phyloP scores from a whole-genome alignment of 92 coral and sea anemone genomes.

The Epizoanthus scotinus region DNA sequence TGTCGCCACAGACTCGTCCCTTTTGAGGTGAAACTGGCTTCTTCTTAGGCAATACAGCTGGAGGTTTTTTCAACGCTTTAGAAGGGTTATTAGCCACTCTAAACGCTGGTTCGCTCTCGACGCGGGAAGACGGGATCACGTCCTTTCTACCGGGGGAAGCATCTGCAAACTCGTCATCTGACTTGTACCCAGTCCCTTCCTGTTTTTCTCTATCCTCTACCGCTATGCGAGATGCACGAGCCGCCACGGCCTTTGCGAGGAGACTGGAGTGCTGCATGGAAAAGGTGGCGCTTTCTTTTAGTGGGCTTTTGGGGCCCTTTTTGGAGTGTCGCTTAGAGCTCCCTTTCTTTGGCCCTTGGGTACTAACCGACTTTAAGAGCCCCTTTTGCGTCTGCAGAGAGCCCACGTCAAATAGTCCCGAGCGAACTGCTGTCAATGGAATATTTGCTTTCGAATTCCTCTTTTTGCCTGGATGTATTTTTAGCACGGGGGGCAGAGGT shows the following conservation, averaged over 20 bases:
- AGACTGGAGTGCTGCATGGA: slow-evolving; percentile 66
- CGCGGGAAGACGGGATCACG: slow-evolving; percentile 21
- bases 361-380: slow-evolving; percentile 56
- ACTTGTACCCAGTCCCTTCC: slow-evolving; percentile 29
- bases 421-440: slow-evolving; percentile 68
- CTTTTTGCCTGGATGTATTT: slow-evolving; percentile 15
- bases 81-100: slow-evolving; percentile 6
- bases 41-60: slow-evolving; percentile 87
- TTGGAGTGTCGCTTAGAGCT: slow-evolving; percentile 38
- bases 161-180: slow-evolving; percentile 35
- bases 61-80: slow-evolving; percentile 58
- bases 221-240: slow-evolving; percentile 85
- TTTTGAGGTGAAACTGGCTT: slow-evolving; percentile 40
- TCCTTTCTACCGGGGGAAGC: slow-evolving; percentile 34
- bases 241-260: slow-evolving; percentile 88
- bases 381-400: slow-evolving; percentile 69
- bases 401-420: slow-evolving; percentile 73
- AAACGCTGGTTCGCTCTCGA: background rate
- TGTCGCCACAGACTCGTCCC: background rate
- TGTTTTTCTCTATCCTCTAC: slow-evolving; percentile 45
- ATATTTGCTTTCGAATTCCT: slow-evolving; percentile 47
- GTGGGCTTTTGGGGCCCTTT: slow-evolving; percentile 46
- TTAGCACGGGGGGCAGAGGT: slow-evolving; percentile 4
- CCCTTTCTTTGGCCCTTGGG: slow-evolving; percentile 25
- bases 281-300: slow-evolving; percentile 37